phyloP scores from a whole-genome alignment of 1,140 invertebrate species.

The Apis dorsata region DNA sequence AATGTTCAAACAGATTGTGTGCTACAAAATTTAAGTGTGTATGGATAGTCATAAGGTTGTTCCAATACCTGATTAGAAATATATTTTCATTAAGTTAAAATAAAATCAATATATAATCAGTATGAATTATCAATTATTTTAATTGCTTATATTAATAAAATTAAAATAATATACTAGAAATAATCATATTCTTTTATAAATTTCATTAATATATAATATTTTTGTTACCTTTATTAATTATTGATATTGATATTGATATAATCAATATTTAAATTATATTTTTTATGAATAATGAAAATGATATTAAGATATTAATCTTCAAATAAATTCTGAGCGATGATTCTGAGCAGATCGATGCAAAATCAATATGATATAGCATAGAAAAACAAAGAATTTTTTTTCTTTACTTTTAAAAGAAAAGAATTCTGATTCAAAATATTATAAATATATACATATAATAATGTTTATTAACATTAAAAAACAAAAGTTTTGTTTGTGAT shows the following conservation, averaged over 20 bases:
- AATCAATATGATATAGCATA: too few species aligned
- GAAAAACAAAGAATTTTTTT: too few species aligned
- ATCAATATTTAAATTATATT: conserved; percentile 7
- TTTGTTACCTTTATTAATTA: conserved; percentile 20
- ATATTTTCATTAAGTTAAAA: conserved; percentile 19
- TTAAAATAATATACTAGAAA: conserved; percentile 15
- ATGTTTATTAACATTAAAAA: too few species aligned
- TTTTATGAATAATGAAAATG: conserved; percentile 5
- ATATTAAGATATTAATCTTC: conserved; percentile 1
- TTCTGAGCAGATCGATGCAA: too few species aligned
- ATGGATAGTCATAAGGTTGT: conserved; percentile 54
- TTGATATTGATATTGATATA: background rate
- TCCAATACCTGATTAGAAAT: conserved; percentile 54
- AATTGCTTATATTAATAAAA: conserved; percentile 12
- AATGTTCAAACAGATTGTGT: conserved; percentile 39
- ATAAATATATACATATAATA: too few species aligned
- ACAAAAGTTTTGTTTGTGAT: too few species aligned
- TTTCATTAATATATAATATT: background rate
- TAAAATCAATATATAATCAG: conserved; percentile 3
- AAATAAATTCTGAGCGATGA: too few species aligned
- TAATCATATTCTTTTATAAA: conserved; percentile 3
- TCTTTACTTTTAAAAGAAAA: too few species aligned
- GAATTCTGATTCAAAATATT: too few species aligned
- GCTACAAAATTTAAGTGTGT: conserved; percentile 33
- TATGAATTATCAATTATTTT: conserved; percentile 26